Conservation (phyloP, 2,888 invertebrate species). For the Xestia sexstrigata region DNA sequence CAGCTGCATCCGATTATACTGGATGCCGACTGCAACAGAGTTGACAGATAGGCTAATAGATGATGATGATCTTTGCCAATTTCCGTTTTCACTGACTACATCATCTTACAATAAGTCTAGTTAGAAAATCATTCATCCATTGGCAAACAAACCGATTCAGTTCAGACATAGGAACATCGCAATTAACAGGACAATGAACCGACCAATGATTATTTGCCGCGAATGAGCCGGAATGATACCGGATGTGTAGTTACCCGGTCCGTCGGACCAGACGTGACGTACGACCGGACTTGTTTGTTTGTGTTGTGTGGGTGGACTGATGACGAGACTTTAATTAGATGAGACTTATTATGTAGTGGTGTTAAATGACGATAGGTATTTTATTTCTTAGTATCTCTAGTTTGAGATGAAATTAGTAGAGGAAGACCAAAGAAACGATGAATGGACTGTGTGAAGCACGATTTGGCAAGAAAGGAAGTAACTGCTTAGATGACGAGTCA, state of each 20-base stretch:
- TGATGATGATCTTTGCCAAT: neutral
- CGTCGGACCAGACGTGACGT: slow-evolving; percentile 18
- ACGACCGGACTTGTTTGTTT: neutral
- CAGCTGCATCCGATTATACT: neutral
- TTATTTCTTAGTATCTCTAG: neutral
- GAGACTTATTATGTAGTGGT: neutral
- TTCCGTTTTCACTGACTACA: neutral
- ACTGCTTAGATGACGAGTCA: no score
- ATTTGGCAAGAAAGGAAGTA: no score
- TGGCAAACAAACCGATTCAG: neutral
- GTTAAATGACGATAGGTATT: neutral
- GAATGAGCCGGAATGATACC: slow-evolving; percentile 24
- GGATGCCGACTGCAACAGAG: no score
- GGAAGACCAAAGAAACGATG: no score
- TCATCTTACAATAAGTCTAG: neutral
- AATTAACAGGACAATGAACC: slow-evolving; percentile 21
- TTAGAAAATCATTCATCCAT: neutral
- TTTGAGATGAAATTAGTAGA: no score
- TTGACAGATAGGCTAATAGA: no score
- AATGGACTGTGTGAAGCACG: no score
- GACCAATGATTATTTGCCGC: neutral
- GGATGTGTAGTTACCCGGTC: slow-evolving; percentile 20
- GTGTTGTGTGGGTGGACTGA: neutral
- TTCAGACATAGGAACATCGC: neutral
- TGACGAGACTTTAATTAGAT: slow-evolving; percentile 10